Evolutionary conservation across 2,797 vertebrate species (phyloP).

Genomic region (Pteronotus mesoamericanus): DNA sequence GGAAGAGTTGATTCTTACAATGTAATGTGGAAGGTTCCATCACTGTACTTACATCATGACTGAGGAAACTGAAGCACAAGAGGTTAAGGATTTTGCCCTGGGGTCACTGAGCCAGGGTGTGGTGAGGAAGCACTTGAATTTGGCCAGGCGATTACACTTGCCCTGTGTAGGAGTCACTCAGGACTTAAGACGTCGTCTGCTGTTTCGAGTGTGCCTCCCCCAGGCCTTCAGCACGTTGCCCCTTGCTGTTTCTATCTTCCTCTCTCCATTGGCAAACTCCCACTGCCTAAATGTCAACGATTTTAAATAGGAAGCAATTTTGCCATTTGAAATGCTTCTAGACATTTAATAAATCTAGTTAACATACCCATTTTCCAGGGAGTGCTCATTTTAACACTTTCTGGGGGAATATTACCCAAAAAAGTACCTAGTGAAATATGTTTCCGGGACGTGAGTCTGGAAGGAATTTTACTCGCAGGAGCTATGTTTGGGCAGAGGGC

Average conservation of each 20-base stretch:
- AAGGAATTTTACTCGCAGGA: neutral
- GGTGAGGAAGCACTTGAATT: neutral
- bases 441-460: neutral
- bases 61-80: neutral
- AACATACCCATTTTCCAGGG: neutral
- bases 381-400: slow-evolving; percentile 17
- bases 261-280: neutral
- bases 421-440: neutral
- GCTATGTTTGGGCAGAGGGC: neutral
- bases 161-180: neutral
- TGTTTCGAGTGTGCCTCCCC: neutral
- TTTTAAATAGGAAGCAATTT: slow-evolving; percentile 26
- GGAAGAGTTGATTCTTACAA: neutral
- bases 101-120: neutral
- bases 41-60: neutral
- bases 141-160: neutral
- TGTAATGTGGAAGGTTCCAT: fast-evolving
- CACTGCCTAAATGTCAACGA: slow-evolving; percentile 15
- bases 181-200: neutral
- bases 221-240: neutral
- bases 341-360: neutral
- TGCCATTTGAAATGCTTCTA: neutral
- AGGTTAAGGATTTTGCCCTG: neutral
- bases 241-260: neutral
- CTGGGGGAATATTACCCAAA: neutral